phyloP scores from a whole-genome alignment of 2,113 vertebrate species.

The Aramus guarauna region DNA sequence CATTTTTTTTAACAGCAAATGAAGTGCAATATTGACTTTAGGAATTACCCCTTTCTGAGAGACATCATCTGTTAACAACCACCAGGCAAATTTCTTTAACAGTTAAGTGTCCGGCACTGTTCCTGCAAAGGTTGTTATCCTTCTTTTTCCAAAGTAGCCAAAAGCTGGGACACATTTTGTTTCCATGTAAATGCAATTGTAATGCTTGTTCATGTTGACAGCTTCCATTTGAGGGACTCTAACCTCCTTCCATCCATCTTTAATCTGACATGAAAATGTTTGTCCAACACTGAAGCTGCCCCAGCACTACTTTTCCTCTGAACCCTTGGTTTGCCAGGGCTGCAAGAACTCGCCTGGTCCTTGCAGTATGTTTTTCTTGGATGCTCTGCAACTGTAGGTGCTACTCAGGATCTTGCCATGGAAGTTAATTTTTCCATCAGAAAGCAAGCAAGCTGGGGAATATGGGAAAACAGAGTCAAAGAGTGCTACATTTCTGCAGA shows the following conservation, averaged over 20 bases:
- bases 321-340: background rate
- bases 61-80: background rate
- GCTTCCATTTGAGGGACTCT: background rate
- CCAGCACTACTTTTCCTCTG: background rate
- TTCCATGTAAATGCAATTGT: background rate
- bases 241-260: background rate
- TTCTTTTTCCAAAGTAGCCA: background rate
- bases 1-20: background rate
- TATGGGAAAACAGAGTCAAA: background rate
- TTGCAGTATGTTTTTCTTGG: background rate
- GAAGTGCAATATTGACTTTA: background rate
- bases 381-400: background rate
- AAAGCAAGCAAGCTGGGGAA: background rate
- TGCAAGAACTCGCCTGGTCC: background rate
- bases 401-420: background rate
- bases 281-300: background rate
- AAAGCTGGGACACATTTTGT: background rate
- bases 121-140: background rate
- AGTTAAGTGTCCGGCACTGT: background rate
- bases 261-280: background rate
- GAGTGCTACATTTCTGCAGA: background rate
- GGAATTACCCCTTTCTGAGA: background rate
- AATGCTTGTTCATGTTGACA: background rate
- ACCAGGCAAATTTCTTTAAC: background rate
- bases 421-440: background rate